phyloP scores from a whole-genome alignment of 2,113 vertebrate genomes.

The Pelvicachromis taeniatus region DNA sequence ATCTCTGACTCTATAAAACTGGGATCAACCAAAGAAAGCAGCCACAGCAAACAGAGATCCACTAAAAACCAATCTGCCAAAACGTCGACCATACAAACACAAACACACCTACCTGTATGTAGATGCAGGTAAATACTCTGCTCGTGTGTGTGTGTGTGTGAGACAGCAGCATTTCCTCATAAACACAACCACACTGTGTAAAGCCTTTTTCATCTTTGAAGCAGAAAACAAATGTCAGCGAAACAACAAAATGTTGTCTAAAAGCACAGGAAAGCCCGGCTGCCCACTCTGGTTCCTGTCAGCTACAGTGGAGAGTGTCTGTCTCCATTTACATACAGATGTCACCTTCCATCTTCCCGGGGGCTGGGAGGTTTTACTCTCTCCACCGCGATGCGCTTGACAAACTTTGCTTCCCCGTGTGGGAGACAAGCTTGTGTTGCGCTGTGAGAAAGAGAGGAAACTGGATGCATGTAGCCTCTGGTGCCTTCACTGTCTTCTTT shows the following conservation, averaged over 20 bases:
- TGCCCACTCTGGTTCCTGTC: conserved; percentile 41
- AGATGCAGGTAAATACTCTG: not conserved
- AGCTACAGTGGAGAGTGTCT: conserved; percentile 27
- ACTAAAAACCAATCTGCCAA: too few relatives aligned
- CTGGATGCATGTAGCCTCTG: conserved; percentile 50
- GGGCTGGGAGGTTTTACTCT: conserved; percentile 43
- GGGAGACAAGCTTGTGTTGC: conserved; percentile 61
- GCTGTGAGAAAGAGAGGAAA: conserved; percentile 45
- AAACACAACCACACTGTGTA: not conserved
- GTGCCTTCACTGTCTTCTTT: conserved; percentile 43
- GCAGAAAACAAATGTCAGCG: not conserved
- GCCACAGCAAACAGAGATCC: not conserved
- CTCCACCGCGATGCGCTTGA: conserved; percentile 46
- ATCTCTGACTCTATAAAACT: not conserved
- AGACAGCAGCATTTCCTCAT: not conserved
- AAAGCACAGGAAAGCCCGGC: not conserved
- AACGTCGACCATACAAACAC: not conserved
- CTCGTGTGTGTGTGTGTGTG: not conserved
- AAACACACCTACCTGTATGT: not conserved
- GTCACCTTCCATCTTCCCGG: conserved; percentile 54
- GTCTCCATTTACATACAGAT: conserved; percentile 66
- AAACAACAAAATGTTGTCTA: conserved; percentile 9
- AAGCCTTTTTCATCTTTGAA: not conserved
- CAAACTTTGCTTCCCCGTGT: conserved; percentile 56
- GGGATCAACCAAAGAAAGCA: not conserved